Conservation (phyloP, 2,113 vertebrate genomes). For the Misgurnus mizolepis region DNA sequence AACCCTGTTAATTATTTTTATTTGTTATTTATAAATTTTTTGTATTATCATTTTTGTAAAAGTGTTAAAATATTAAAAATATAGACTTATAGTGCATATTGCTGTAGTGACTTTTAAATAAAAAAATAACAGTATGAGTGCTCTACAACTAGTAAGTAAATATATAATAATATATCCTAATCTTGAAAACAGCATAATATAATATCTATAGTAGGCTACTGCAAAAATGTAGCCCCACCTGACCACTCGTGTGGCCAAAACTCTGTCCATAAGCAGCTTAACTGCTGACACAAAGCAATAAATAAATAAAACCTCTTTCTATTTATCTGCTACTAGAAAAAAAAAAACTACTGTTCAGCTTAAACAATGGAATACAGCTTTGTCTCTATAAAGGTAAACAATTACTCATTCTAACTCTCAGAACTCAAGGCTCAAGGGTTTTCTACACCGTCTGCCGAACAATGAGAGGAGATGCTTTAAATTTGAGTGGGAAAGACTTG, state of each 20-base stretch:
- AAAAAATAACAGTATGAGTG: no score
- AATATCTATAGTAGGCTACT: neutral
- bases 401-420: slow-evolving; percentile 39
- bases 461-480: slow-evolving; percentile 29
- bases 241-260: neutral
- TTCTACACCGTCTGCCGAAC: slow-evolving; percentile 38
- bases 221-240: neutral
- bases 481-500: slow-evolving; percentile 18
- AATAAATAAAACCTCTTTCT: slow-evolving; percentile 4
- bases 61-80: neutral
- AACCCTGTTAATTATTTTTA: neutral
- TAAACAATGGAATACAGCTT: slow-evolving; percentile 28
- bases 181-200: no score
- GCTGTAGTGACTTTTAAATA: no score
- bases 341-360: slow-evolving; percentile 29
- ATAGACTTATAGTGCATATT: no score
- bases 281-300: slow-evolving; percentile 1
- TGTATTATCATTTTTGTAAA: neutral
- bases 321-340: slow-evolving; percentile 9
- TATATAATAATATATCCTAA: no score
- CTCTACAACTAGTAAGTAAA: no score
- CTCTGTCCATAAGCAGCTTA: slow-evolving; percentile 2
- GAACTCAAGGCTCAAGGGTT: slow-evolving; percentile 31
- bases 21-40: neutral
- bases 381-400: slow-evolving; percentile 44